phyloP scores from a whole-genome alignment of 30 jellyfish, hydroid and myxozoan genomes.

The Phacellophora camtschatica region DNA sequence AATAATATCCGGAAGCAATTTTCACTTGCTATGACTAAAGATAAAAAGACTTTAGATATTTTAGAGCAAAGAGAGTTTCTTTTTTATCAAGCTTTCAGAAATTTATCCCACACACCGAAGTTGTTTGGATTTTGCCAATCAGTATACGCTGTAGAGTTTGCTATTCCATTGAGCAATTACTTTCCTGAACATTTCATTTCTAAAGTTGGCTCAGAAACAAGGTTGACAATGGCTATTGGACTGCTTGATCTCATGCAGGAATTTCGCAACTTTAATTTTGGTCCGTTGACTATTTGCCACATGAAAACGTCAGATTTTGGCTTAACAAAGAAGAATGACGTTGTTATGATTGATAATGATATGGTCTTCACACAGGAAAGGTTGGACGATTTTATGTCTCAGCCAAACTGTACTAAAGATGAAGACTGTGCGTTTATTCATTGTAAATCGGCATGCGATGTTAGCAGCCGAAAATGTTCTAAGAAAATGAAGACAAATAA shows the following conservation, averaged over 20 bases:
- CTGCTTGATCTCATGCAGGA: constrained; percentile 47
- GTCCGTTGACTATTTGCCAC: constrained; percentile 69
- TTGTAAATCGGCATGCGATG: constrained; percentile 66
- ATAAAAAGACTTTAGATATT: neutral
- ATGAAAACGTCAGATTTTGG: constrained; percentile 74
- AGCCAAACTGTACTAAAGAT: constrained; percentile 57
- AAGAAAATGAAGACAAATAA: constrained; percentile 35
- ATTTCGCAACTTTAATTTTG: constrained; percentile 14
- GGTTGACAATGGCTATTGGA: constrained; percentile 56
- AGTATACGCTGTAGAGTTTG: constrained; percentile 59
- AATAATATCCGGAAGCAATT: too few species aligned
- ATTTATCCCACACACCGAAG: neutral
- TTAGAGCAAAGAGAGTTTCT: neutral
- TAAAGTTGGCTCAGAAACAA: constrained; percentile 25
- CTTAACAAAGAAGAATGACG: constrained; percentile 8
- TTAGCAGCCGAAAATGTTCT: constrained; percentile 42
- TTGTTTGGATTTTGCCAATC: constrained; percentile 67
- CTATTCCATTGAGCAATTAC: constrained; percentile 11
- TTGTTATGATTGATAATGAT: constrained; percentile 71
- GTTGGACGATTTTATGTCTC: constrained; percentile 50
- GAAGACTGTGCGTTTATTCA: constrained; percentile 74
- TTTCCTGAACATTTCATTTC: constrained; percentile 33
- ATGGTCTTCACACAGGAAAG: constrained; percentile 37
- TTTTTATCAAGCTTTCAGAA: neutral
- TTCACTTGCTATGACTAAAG: too few species aligned